These are phyloP conservation scores for Drosophila suboccidentalis DNA, from an alignment of 2,888 invertebrate species.

Conservation along the genomic window DNA sequence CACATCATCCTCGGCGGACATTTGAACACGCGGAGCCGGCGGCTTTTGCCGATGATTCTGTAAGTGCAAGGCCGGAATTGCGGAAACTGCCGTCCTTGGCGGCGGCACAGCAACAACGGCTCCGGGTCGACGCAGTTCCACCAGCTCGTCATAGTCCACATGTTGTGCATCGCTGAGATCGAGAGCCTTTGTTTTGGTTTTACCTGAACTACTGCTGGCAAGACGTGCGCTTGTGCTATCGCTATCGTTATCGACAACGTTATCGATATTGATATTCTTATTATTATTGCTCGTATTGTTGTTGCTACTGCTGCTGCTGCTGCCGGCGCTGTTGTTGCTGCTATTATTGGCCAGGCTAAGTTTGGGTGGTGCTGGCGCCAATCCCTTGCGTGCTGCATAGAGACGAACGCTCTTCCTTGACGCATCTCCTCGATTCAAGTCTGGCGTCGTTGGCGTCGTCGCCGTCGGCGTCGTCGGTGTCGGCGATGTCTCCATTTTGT, in stretches of 20 bases:
- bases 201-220: slow-evolving; percentile 20
- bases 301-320: slow-evolving; percentile 29
- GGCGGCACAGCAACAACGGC: slow-evolving; percentile 36
- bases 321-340: slow-evolving; percentile 29
- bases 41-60: slow-evolving; percentile 36
- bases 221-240: slow-evolving; percentile 27
- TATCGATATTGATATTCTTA: slow-evolving; percentile 24
- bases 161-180: slow-evolving; percentile 59
- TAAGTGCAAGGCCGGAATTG: slow-evolving; percentile 59
- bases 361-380: slow-evolving; percentile 83
- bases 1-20: slow-evolving; percentile 79
- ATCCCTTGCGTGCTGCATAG: slow-evolving; percentile 83
- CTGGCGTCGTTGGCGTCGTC: slow-evolving; percentile 56
- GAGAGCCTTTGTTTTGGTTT: slow-evolving; percentile 35
- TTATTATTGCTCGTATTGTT: slow-evolving; percentile 29
- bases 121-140: slow-evolving; percentile 61
- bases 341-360: slow-evolving; percentile 27
- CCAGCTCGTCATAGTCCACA: slow-evolving; percentile 53
- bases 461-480: slow-evolving; percentile 6
- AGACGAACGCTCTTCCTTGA: slow-evolving; percentile 86
- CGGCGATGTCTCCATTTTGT: slow-evolving; percentile 41
- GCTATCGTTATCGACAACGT: slow-evolving; percentile 12
- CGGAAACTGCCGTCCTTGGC: slow-evolving; percentile 70
- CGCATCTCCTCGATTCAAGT: slow-evolving; percentile 83
- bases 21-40: slow-evolving; percentile 43